Percentiles rank a stretch among this genome's conserved stretches.
phyloP scores from a whole-genome alignment of 2,797 vertebrate species.

The Chaetodon trifasciatus region DNA sequence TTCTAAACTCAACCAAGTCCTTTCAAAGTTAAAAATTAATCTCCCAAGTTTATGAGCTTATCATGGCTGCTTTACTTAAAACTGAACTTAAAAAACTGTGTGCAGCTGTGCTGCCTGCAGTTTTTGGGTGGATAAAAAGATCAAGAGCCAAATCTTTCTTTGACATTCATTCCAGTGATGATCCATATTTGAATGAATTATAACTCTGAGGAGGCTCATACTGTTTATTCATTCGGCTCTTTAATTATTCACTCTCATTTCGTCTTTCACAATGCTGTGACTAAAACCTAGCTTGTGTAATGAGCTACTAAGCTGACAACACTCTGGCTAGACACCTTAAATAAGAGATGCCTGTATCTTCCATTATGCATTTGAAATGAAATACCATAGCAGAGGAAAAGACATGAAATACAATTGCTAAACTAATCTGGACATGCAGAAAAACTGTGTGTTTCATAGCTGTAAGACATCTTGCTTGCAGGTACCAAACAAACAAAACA shows the following conservation, averaged over 20 bases:
- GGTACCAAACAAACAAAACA: slow-evolving; percentile 1
- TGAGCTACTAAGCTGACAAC: slow-evolving; percentile 19
- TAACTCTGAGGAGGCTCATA: slow-evolving; percentile 1
- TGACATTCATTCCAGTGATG: slow-evolving; percentile 3
- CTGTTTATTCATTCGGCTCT: slow-evolving; percentile 22
- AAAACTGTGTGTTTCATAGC: background rate
- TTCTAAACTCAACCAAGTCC: background rate
- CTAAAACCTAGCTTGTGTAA: slow-evolving; percentile 26
- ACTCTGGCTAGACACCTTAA: background rate
- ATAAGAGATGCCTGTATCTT: background rate
- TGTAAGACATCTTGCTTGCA: slow-evolving; percentile 5
- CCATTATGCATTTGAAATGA: background rate
- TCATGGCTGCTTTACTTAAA: background rate
- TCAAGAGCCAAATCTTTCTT: slow-evolving; percentile 14
- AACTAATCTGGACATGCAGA: background rate
- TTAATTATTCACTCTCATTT: slow-evolving; percentile 50
- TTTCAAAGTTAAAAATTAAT: slow-evolving; percentile 31
- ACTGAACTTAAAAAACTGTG: background rate
- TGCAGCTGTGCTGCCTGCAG: background rate
- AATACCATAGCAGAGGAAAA: background rate
- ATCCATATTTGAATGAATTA: slow-evolving; percentile 19
- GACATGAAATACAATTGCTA: background rate
- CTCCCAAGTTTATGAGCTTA: background rate
- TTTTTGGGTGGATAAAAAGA: slow-evolving; percentile 18
- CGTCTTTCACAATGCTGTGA: slow-evolving; percentile 26